phyloP scores from a whole-genome alignment of 2,113 vertebrate genomes.

The Columba livia region DNA sequence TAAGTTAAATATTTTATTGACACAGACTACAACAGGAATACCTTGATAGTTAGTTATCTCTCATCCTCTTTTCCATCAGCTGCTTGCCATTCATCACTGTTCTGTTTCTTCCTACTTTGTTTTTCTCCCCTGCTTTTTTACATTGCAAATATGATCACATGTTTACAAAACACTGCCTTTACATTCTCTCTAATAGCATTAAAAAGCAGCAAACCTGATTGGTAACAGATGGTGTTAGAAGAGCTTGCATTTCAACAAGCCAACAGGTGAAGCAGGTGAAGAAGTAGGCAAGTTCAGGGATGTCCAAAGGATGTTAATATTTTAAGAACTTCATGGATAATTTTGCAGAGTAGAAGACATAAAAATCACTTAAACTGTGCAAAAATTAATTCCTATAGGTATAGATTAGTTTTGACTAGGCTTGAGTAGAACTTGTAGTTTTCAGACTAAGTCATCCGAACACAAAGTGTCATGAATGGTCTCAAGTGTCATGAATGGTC shows the following conservation, averaged over 20 bases:
- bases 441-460: background rate
- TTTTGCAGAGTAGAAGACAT: background rate
- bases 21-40: background rate
- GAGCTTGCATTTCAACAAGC: background rate
- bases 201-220: slow-evolving; percentile 7
- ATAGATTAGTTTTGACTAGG: background rate
- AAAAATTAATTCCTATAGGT: background rate
- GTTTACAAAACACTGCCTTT: slow-evolving; percentile 33
- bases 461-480: background rate
- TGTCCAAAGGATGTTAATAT: background rate
- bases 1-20: background rate
- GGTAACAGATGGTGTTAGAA: background rate
- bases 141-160: slow-evolving; percentile 54
- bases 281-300: background rate
- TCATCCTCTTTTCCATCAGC: background rate
- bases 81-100: background rate
- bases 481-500: background rate
- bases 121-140: slow-evolving; percentile 30
- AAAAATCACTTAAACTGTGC: background rate
- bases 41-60: background rate
- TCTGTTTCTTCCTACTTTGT: slow-evolving; percentile 43
- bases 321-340: background rate
- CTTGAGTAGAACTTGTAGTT: background rate
- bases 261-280: background rate
- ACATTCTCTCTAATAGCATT: background rate